Evolutionary conservation across 2,797 vertebrate genomes (phyloP), one percentile per base, ranked within the genome.

Genomic region (Chrysocyon brachyurus): DNA sequence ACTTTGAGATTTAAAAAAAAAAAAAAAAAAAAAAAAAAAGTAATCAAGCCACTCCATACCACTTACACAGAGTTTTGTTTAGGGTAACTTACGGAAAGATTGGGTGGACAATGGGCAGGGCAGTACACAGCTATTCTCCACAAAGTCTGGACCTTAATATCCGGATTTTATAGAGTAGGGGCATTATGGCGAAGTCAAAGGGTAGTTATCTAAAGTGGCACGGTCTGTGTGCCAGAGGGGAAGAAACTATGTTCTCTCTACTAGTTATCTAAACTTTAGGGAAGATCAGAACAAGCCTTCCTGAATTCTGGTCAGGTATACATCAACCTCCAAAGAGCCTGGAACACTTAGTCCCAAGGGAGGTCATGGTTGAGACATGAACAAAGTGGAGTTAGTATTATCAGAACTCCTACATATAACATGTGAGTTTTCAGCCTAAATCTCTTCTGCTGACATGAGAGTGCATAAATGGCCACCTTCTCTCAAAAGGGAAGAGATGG

Each of bases 361-460:
- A 75, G 46, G 15, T 75, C 15, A 75, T 31, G 15, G 24, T 46
- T 75, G 15, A 8, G 4, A 19, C 46, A 31, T 11, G 3, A 75
- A 75, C 46, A 75, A 49, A 46, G 17, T 31, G 26, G 46, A 52
- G 73, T 28, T 46, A 17, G 26, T 31, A 49, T 31, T 52, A 26
- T 19, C 4, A 49, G 15, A 24, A 5, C 46, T 75, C 46, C 26
- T 49, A 49, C 46, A 52, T 49, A 17, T 28, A 52, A 31, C 3
- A 24, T 0, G 3, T 31, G 28, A 2, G 0, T 26, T 36, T 59
- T 54, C n/a, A 61, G 17, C 10, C 31, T 22, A 33, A 24, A 2
- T 15, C 22, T 79, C 11, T 5, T 54, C 63, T 59, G 26, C 63
- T 81, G 12, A 40, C 31, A 33, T 0, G 52, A 87, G 16, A 63